phyloP scores from a whole-genome alignment of 2,113 vertebrate genomes.

The Phrynocephalus versicolor region DNA sequence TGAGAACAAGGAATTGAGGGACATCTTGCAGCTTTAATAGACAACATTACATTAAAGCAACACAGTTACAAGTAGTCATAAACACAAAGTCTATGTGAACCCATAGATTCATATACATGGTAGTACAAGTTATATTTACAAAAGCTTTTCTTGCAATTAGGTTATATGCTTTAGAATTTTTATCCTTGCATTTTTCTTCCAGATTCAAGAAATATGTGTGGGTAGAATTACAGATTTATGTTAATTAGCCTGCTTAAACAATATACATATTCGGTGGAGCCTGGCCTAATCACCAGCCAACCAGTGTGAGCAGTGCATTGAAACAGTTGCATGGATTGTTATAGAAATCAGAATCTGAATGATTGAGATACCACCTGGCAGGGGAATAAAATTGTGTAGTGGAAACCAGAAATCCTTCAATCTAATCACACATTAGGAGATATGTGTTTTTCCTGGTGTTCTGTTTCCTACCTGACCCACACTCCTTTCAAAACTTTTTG shows the following conservation, averaged over 20 bases:
- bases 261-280: neutral
- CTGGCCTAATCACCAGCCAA: neutral
- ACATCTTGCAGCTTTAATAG: too few relatives aligned
- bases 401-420: neutral
- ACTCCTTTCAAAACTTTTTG: too few relatives aligned
- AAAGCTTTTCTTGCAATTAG: neutral
- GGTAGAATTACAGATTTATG: neutral
- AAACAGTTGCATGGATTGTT: neutral
- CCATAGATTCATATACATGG: too few relatives aligned
- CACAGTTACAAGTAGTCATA: too few relatives aligned
- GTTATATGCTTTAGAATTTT: neutral
- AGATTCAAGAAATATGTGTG: neutral
- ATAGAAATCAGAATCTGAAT: too few relatives aligned
- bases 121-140: neutral
- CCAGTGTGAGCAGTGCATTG: neutral
- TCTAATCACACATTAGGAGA: too few relatives aligned
- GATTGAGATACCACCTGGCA: neutral
- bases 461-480: too few relatives aligned
- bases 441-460: too few relatives aligned
- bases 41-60: too few relatives aligned
- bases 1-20: too few relatives aligned
- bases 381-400: neutral
- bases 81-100: too few relatives aligned
- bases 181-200: neutral
- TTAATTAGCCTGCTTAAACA: neutral